Conservation (phyloP, 2,797 vertebrate species). For the Cuculus canorus region DNA sequence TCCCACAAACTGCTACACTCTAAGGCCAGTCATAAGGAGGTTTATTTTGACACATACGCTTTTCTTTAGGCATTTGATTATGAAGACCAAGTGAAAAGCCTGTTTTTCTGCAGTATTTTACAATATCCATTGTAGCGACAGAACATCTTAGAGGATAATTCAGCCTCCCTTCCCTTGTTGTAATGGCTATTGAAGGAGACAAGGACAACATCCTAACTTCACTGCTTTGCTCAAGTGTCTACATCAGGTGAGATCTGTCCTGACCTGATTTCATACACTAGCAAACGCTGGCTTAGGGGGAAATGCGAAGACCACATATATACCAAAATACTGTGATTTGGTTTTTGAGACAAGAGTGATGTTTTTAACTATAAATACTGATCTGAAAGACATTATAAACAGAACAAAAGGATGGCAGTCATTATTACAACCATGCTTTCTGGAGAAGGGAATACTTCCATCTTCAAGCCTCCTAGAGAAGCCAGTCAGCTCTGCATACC, state of each 20-base stretch:
- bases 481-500: not conserved
- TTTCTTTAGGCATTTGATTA: not conserved
- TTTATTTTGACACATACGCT: not conserved
- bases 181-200: not conserved
- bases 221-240: rapidly evolving
- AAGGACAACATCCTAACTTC: not conserved
- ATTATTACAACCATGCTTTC: not conserved
- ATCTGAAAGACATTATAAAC: not conserved
- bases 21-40: not conserved
- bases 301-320: not conserved
- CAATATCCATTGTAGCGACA: not conserved
- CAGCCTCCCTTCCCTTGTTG: not conserved
- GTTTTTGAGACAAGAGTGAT: not conserved
- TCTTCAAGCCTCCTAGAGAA: not conserved
- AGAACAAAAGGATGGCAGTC: rapidly evolving
- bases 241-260: not conserved
- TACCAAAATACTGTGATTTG: not conserved
- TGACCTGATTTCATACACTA: not conserved
- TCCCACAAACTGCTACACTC: not conserved
- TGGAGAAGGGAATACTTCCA: not conserved
- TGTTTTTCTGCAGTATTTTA: not conserved
- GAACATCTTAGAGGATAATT: not conserved
- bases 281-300: not conserved
- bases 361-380: not conserved
- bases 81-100: not conserved